Evolutionary conservation across 2,888 invertebrate species (phyloP).

Genomic region (Mayetiola destructor): DNA sequence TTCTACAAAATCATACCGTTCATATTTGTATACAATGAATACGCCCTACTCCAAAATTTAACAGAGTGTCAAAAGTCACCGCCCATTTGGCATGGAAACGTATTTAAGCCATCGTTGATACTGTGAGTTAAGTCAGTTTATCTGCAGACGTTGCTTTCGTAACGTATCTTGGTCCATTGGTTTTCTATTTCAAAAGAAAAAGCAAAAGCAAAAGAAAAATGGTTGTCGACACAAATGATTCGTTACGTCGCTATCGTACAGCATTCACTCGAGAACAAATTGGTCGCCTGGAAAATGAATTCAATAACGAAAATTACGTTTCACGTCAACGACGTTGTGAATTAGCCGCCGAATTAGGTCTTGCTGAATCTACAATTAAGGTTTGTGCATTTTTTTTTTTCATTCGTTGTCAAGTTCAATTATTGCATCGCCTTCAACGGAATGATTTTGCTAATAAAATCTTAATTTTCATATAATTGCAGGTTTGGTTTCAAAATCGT

Average conservation of each 20-base stretch:
- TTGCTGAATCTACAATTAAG: constrained; percentile 97
- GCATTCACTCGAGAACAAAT: constrained; percentile 94
- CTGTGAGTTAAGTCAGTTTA: too few relatives aligned
- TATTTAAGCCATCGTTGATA: too few relatives aligned
- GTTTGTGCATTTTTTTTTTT: constrained; percentile 39
- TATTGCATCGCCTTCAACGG: background rate
- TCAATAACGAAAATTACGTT: constrained; percentile 93
- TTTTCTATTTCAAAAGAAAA: too few relatives aligned
- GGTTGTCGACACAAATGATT: too few relatives aligned
- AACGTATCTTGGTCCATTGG: too few relatives aligned
- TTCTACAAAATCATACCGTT: too few relatives aligned
- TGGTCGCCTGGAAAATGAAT: constrained; percentile 84
- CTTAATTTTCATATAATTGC: constrained; percentile 22
- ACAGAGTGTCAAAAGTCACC: too few relatives aligned
- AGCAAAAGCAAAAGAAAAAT: too few relatives aligned
- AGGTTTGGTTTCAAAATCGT: constrained; percentile 77
- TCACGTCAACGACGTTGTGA: constrained; percentile 90
- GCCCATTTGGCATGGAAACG: too few relatives aligned
- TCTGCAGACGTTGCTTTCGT: too few relatives aligned
- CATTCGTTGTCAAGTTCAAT: background rate
- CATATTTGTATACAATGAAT: too few relatives aligned
- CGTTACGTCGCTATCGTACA: constrained; percentile 84
- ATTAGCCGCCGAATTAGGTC: constrained; percentile 76
- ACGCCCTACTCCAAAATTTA: too few relatives aligned
- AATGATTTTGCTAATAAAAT: background rate